Evolutionary conservation across 2,888 invertebrate genomes (phyloP).

Genomic region (Aphidius colemani): DNA sequence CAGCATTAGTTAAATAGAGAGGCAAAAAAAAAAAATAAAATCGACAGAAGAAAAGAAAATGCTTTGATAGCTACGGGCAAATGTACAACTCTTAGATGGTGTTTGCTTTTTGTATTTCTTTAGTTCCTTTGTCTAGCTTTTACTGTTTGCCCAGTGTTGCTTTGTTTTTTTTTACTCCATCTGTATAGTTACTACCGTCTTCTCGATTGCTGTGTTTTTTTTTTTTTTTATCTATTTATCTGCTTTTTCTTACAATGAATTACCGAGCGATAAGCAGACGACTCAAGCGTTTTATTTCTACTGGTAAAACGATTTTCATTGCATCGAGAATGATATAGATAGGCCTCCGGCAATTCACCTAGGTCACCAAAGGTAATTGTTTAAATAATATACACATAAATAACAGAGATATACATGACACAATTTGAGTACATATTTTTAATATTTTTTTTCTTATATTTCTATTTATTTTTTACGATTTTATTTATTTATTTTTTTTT

Average conservation of each 20-base stretch:
- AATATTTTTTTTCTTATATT: neutral
- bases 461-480: no score
- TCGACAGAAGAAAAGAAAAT: conserved; percentile 21
- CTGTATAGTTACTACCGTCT: no score
- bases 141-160: conserved; percentile 10
- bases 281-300: conserved; percentile 27
- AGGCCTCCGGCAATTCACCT: conserved; percentile 10
- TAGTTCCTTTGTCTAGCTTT: conserved; percentile 3
- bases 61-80: conserved; percentile 33
- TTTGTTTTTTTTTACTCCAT: neutral
- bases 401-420: no score
- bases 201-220: neutral
- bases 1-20: conserved; percentile 12
- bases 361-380: conserved; percentile 23
- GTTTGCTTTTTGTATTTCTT: conserved; percentile 13
- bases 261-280: conserved; percentile 31
- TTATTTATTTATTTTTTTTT: no score
- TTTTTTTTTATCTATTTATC: conserved; percentile 10
- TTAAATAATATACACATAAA: conserved; percentile 20
- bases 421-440: neutral
- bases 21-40: conserved; percentile 28
- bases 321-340: conserved; percentile 27
- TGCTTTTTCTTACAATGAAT: conserved; percentile 24
- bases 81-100: conserved; percentile 31
- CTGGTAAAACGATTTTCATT: neutral